These are phyloP conservation scores for Podiceps cristatus DNA, from an alignment of 2,113 vertebrate genomes.

Conservation along the genomic window DNA sequence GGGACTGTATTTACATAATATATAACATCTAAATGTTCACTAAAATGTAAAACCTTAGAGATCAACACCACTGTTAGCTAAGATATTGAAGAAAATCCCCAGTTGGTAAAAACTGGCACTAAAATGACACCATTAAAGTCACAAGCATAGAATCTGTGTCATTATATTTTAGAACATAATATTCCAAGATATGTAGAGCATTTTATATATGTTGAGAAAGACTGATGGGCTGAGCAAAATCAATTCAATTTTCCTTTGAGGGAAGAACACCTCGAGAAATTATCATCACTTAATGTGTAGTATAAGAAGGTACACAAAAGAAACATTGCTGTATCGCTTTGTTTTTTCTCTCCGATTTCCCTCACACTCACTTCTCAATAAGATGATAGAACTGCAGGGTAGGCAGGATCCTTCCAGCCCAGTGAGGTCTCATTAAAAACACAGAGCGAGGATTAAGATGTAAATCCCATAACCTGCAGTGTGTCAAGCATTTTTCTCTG, in stretches of 20 bases:
- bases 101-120: not conserved
- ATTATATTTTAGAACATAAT: constrained; percentile 17
- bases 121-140: constrained; percentile 10
- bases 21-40: not conserved
- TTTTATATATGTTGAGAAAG: constrained; percentile 27
- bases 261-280: constrained; percentile 16
- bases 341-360: not conserved
- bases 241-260: constrained; percentile 30
- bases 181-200: not conserved
- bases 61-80: not conserved
- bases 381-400: not conserved
- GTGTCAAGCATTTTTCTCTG: constrained; percentile 5
- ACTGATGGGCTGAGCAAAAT: constrained; percentile 38
- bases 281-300: not conserved
- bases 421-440: constrained; percentile 38
- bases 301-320: not conserved
- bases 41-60: not conserved
- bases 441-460: not conserved
- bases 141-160: not conserved
- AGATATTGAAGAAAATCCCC: not conserved
- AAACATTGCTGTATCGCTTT: not conserved
- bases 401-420: constrained; percentile 1
- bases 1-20: not conserved
- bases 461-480: constrained; percentile 42
- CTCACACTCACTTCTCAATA: not conserved